Percentiles rank a stretch among this genome's conserved stretches.
These are phyloP conservation scores for Lepidurus apus DNA, from an alignment of 1,140 invertebrate genomes.

Conservation along the genomic window DNA sequence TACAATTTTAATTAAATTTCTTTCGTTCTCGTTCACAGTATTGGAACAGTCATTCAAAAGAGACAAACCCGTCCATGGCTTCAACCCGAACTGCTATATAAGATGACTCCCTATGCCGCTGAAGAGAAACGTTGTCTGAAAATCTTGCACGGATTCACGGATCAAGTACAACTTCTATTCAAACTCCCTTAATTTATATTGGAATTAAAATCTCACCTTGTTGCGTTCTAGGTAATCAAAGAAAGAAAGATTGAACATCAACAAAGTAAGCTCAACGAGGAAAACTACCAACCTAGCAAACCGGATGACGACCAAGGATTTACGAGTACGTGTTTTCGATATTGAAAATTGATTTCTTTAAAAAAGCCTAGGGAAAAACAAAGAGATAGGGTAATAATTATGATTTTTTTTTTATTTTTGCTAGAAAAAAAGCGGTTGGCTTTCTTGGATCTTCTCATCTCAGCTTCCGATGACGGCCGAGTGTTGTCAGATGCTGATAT, in stretches of 20 bases:
- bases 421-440: constrained; percentile 65
- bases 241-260: not conserved
- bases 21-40: not conserved
- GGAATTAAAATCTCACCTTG: not conserved
- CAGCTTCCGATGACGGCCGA: constrained; percentile 70
- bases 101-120: constrained; percentile 64
- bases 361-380: no score
- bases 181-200: not conserved
- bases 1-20: no score
- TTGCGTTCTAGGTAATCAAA: not conserved
- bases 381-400: no score
- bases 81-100: constrained; percentile 72
- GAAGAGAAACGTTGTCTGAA: constrained; percentile 66
- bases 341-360: no score
- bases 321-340: not conserved
- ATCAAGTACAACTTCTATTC: constrained; percentile 49
- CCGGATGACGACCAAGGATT: not conserved
- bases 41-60: constrained; percentile 24
- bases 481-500: constrained; percentile 81
- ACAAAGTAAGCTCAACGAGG: not conserved
- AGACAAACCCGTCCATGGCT: constrained; percentile 57
- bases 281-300: not conserved
- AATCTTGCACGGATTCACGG: constrained; percentile 79
- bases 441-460: constrained; percentile 86
- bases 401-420: no score